These are phyloP conservation scores for Fopius arisanus DNA, from an alignment of 1,140 invertebrate genomes.

Conservation along the genomic window DNA sequence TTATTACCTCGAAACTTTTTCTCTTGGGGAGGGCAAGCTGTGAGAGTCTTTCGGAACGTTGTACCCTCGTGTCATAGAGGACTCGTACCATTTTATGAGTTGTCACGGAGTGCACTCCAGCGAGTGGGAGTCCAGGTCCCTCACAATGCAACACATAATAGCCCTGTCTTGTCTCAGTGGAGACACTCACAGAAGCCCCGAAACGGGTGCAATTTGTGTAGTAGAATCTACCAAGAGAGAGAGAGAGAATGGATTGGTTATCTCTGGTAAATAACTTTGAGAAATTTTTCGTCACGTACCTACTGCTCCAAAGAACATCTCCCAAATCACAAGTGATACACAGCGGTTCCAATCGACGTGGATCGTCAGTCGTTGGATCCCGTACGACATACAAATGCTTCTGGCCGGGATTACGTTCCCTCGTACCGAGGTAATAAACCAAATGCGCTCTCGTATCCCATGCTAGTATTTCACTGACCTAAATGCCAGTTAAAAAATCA, in stretches of 20 bases:
- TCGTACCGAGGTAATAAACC: constrained; percentile 85
- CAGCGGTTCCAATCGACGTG: constrained; percentile 74
- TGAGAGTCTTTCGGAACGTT: constrained; percentile 69
- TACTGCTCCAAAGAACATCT: constrained; percentile 75
- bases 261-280: no score
- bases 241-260: no score
- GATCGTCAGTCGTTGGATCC: constrained; percentile 74
- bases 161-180: constrained; percentile 66
- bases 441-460: constrained; percentile 85
- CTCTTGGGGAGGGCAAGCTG: constrained; percentile 78
- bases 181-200: constrained; percentile 73
- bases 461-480: constrained; percentile 79
- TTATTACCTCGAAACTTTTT: constrained; percentile 73
- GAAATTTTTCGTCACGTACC: constrained; percentile 51
- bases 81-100: constrained; percentile 76
- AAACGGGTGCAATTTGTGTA: constrained; percentile 85
- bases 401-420: constrained; percentile 82
- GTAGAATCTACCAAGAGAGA: constrained; percentile 67
- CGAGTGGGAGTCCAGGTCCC: constrained; percentile 80
- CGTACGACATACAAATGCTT: constrained; percentile 84
- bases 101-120: constrained; percentile 75
- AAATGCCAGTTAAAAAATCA: constrained; percentile 14
- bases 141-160: constrained; percentile 82
- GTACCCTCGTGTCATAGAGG: constrained; percentile 78
- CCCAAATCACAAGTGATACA: constrained; percentile 83